A percentile compares a stretch with the other conserved stretches of the same genome.
phyloP scores from a whole-genome alignment of 2,888 invertebrate genomes.

The Vannuccia rotundouncinata region DNA sequence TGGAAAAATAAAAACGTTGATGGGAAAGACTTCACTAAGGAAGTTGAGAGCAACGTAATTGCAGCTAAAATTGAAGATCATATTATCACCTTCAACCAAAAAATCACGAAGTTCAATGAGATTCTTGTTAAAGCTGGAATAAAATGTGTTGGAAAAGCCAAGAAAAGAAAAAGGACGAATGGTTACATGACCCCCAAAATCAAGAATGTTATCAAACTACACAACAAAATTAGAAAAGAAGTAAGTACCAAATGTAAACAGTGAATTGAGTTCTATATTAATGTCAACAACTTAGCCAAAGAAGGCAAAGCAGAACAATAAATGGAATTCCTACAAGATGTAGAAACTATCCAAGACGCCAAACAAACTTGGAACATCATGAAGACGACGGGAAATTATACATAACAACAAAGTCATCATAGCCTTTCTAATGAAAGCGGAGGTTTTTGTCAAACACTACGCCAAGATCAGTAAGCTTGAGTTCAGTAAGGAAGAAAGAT shows the following conservation, averaged over 20 bases:
- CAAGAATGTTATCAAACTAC: background rate
- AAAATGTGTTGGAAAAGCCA: background rate
- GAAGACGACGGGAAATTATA: background rate
- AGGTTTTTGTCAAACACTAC: background rate
- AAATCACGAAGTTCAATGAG: background rate
- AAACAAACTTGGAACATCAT: background rate
- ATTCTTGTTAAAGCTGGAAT: background rate
- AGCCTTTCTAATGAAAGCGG: background rate
- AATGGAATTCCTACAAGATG: background rate
- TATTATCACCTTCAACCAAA: background rate
- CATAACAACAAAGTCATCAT: background rate
- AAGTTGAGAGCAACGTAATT: background rate
- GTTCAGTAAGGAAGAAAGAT: background rate
- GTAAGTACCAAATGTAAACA: background rate
- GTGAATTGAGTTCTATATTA: background rate
- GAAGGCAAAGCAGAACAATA: background rate
- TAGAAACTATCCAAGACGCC: background rate
- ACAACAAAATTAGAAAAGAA: background rate
- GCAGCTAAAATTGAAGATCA: background rate
- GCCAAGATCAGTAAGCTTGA: constrained; percentile 1
- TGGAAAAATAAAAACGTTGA: background rate
- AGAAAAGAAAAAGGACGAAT: background rate
- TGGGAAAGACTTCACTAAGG: background rate
- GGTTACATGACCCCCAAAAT: background rate
- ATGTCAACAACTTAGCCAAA: background rate